Percentiles rank a stretch among this genome's conserved stretches.
Conservation (phyloP, 2,113 vertebrate species). For the Hippocampus guttulatus region DNA sequence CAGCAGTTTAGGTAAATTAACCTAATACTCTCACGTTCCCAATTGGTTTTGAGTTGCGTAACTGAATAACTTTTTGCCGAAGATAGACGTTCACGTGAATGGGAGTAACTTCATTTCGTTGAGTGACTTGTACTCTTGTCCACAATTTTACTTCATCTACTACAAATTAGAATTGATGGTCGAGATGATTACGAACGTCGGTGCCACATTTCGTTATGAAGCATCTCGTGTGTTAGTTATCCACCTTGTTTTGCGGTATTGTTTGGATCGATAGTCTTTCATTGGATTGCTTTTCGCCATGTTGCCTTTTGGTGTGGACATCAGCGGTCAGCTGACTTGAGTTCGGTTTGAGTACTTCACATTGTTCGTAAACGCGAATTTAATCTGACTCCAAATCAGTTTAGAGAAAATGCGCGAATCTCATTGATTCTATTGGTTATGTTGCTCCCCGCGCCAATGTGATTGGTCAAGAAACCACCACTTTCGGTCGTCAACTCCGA, state of each 20-base stretch:
- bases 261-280: too few relatives aligned
- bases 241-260: neutral
- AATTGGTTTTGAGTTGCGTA: neutral
- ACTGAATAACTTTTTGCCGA: neutral
- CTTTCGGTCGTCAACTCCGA: neutral
- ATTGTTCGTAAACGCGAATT: fast-evolving
- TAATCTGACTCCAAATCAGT: conserved; percentile 7
- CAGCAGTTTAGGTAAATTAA: neutral
- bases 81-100: neutral
- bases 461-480: conserved; percentile 21
- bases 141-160: neutral
- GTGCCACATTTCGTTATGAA: neutral
- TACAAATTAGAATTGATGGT: neutral
- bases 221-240: neutral
- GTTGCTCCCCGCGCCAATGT: neutral
- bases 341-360: neutral
- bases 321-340: conserved; percentile 1
- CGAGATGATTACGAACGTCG: neutral
- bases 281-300: neutral
- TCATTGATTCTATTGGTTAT: conserved; percentile 23
- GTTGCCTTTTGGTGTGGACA: neutral
- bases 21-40: neutral
- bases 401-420: neutral
- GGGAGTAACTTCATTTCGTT: neutral
- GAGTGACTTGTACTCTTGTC: neutral